Evolutionary conservation across 2,888 invertebrate genomes (phyloP), one percentile per base, ranked within the genome.

Genomic region (Carterocephalus palaemon): DNA sequence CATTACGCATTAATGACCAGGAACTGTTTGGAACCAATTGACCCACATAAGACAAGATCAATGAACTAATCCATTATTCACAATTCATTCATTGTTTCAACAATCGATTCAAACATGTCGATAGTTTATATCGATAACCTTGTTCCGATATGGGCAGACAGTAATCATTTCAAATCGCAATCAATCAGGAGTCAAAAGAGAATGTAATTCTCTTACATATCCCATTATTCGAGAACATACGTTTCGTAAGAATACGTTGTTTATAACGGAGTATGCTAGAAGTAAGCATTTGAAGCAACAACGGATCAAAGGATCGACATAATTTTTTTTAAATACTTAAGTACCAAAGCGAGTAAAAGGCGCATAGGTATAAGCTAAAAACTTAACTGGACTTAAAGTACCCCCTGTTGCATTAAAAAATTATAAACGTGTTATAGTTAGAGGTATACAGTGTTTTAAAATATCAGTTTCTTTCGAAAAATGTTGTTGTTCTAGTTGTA

Each of bases 1-100:
- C 28, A 29, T 16, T 4, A 26, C 28, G 2, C 7, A 29, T 22
- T 8, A 23, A 3, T 15, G 17, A 32, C 4, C 20, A 23, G 37
- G 31, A 45, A 45, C 45, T 10, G 9, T 31, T 22, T 13, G 13
- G 37, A 49, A 31, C 50, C 47, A 36, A 49, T 48, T 65, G 70
- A 70, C 74, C 74, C 56, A 69, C 57, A 69, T 73, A 64, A 60
- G 64, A 66, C 58, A 56, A 62, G 62, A 67, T 67, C 65, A 71
- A 53, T 69, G 64, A 55, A 46, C 49, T 24, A 41, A 28, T 46
- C 57, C 53, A 70, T 71, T 74, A 64, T 72, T 66, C 53, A 23
- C 23, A 49, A 56, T 59, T 36, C 50, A 56, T 59, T 36, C 50
- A 16, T 29, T 29, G 16, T 42, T 42, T 33, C 36, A 31, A 37